These are phyloP conservation scores for Ophioderma brevispina DNA, from an alignment of 35 echinoderm and acorn worm species.

Conservation along the genomic window DNA sequence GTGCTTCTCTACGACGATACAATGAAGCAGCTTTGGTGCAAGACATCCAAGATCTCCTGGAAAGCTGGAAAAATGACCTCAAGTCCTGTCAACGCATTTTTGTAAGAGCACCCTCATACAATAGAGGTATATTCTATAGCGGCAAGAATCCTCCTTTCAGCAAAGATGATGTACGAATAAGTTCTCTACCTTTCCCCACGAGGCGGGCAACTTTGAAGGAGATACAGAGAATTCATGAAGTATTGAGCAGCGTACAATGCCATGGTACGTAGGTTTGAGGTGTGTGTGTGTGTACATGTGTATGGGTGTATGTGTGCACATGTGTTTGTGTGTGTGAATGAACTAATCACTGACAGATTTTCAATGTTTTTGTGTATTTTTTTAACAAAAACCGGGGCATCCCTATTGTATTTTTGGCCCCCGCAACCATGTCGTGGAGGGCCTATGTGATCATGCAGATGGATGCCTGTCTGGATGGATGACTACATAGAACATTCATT, in stretches of 20 bases:
- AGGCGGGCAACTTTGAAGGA: conserved; percentile 86
- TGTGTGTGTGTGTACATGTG: too few species aligned
- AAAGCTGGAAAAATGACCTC: conserved; percentile 65
- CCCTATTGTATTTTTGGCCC: too few species aligned
- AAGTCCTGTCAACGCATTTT: conserved; percentile 71
- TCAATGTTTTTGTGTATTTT: too few species aligned
- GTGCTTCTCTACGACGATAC: conserved; percentile 80
- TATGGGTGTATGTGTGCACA: too few species aligned
- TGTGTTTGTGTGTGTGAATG: background rate
- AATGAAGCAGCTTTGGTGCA: conserved; percentile 87
- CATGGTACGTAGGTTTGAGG: conserved; percentile 82
- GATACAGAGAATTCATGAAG: conserved; percentile 57
- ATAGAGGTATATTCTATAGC: conserved; percentile 78
- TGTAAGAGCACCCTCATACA: conserved; percentile 83
- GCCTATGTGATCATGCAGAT: too few species aligned
- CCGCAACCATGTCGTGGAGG: too few species aligned
- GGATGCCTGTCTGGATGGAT: too few species aligned
- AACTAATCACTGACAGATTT: background rate
- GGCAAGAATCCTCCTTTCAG: conserved; percentile 74
- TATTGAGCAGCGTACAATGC: conserved; percentile 58
- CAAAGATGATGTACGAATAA: conserved; percentile 59
- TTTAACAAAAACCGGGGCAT: too few species aligned
- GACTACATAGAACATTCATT: too few species aligned
- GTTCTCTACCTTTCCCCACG: conserved; percentile 87
- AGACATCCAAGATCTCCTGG: conserved; percentile 77